Percentiles rank a stretch among this genome's conserved stretches.
Evolutionary conservation across 2,888 invertebrate species (phyloP).

Genomic region (Stramonita haemastoma): DNA sequence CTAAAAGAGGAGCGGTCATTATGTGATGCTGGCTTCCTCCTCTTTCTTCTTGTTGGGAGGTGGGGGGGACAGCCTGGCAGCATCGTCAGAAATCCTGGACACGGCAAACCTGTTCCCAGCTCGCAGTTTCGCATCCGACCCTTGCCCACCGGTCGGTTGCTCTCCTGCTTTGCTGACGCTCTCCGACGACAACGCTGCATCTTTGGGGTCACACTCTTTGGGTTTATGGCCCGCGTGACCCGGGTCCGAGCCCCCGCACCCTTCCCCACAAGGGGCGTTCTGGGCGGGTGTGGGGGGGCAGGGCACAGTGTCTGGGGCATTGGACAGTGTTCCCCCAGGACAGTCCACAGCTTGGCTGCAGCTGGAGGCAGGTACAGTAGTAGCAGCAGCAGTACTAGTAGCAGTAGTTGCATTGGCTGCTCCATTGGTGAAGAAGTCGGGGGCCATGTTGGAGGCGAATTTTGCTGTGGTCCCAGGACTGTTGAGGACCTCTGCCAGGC

Average conservation of each 20-base stretch:
- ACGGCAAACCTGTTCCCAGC: slow-evolving; percentile 13
- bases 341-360: background rate
- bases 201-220: background rate
- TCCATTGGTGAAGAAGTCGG: background rate
- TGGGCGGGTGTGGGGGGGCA: no score
- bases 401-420: background rate
- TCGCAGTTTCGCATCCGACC: background rate
- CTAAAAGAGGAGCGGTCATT: background rate
- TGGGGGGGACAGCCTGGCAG: background rate
- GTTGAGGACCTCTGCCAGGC: background rate
- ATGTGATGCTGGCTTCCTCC: background rate
- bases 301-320: no score
- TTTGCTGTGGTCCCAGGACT: background rate
- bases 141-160: background rate
- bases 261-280: background rate
- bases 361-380: background rate
- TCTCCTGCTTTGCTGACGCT: background rate
- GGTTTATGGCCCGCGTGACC: background rate
- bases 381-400: background rate
- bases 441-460: background rate
- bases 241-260: background rate
- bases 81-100: slow-evolving; percentile 11
- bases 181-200: no score
- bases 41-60: background rate
- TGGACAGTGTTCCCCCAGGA: no score